Evolutionary conservation across 2,888 invertebrate genomes (phyloP), one percentile per base, ranked within the genome.

Genomic region (Patella caerulea): DNA sequence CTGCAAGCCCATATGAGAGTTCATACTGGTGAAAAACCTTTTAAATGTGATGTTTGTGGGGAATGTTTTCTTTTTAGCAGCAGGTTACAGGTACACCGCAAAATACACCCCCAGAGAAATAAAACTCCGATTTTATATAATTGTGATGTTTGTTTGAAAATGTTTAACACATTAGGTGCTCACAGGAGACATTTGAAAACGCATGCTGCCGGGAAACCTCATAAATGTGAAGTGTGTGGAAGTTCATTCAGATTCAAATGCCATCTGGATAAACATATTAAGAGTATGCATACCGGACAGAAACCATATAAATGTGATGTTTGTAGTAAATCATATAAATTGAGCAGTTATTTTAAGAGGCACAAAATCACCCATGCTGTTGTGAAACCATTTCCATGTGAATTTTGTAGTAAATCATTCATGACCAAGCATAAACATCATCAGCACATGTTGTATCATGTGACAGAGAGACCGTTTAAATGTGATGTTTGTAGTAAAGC

Each of bases 351-450:
- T 9, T 19, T 65, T n/a, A 65, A 65, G 65, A 65, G 24, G 11
- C 65, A 65, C 65, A 65, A 19, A 19, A 19, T 19, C 19, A 65
- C 65, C 19, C 65, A 65, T 65, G n/a, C 65, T 19, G 65, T n/a
- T 19, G 65, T 19, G 7, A 65, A 65, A n/a, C 65, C 65, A 65
- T 65, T 65, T 19, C 65, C n/a, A 14, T 65, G 65, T 65, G 65
- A 65, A 12, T 19, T 65, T 19, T 65, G 65, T 19, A 19, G 65
- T 65, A n/a, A 24, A 65, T 12, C 11, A 9, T 65, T 65, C 24
- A n/a, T 65, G 12, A n/a, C 19, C 24, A 65, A 65, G 11, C n/a
- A 11, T 19, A 24, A 11, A 11, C n/a, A 19, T 11, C n/a, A 11
- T n/a, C n/a, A 24, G 14, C 65, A 65, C 24, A 65, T 19, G 65